phyloP scores from a whole-genome alignment of 1,140 invertebrate genomes.

The Ostrea denselamellosa region DNA sequence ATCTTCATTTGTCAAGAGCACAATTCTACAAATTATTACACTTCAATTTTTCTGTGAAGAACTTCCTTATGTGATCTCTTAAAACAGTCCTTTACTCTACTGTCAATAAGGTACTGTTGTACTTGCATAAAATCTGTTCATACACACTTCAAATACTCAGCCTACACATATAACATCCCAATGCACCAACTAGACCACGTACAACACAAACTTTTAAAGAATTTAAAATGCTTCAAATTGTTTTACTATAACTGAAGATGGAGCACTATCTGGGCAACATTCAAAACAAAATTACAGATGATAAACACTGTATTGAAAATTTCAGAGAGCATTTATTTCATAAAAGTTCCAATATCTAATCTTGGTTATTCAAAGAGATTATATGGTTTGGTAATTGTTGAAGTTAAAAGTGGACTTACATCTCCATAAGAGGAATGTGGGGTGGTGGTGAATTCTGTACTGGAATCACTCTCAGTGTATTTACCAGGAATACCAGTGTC shows the following conservation, averaged over 20 bases:
- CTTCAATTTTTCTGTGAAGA: background rate
- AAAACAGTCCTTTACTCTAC: background rate
- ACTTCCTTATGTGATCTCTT: constrained; percentile 19
- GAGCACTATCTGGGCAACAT: no score
- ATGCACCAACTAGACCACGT: background rate
- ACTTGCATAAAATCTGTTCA: background rate
- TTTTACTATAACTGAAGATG: background rate
- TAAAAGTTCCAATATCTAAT: background rate
- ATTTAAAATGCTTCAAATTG: background rate
- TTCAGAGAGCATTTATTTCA: background rate
- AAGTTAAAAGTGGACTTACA: constrained; percentile 58
- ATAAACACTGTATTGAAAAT: no score
- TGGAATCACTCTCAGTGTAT: constrained; percentile 68
- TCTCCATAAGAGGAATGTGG: constrained; percentile 65
- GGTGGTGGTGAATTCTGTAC: constrained; percentile 63
- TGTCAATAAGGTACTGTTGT: background rate
- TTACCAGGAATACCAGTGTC: constrained; percentile 53
- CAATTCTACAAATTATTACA: background rate
- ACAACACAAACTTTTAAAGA: background rate
- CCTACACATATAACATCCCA: background rate
- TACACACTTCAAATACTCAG: background rate
- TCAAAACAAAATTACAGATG: no score
- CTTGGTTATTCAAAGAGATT: background rate
- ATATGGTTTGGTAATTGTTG: background rate
- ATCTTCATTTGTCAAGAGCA: constrained; percentile 6